phyloP scores from a whole-genome alignment of 2,113 vertebrate genomes.

The Echinops telfairi region DNA sequence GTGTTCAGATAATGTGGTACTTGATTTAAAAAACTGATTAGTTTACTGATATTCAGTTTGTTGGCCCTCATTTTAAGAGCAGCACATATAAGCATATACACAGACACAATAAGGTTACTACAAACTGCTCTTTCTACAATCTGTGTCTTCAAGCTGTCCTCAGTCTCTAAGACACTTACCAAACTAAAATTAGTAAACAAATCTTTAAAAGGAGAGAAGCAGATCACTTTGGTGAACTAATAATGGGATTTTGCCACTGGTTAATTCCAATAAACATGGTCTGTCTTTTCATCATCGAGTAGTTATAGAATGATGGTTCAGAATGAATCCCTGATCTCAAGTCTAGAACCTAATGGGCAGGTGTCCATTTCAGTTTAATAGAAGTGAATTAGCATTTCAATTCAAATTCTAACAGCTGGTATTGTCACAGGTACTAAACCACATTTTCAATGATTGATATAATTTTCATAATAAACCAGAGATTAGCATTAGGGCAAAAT shows the following conservation, averaged over 20 bases:
- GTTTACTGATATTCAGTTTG: neutral
- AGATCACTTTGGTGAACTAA: constrained; percentile 27
- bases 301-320: constrained; percentile 16
- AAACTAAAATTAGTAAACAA: constrained; percentile 38
- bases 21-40: neutral
- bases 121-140: neutral
- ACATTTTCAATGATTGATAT: constrained; percentile 41
- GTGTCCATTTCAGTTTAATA: constrained; percentile 61
- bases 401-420: constrained; percentile 67
- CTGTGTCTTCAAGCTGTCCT: neutral
- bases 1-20: neutral
- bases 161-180: neutral
- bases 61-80: constrained; percentile 2
- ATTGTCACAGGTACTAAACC: constrained; percentile 71
- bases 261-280: constrained; percentile 39
- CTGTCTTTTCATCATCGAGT: constrained; percentile 27
- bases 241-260: constrained; percentile 26
- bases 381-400: constrained; percentile 56
- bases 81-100: neutral
- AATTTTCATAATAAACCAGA: constrained; percentile 68
- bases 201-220: constrained; percentile 5
- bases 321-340: constrained; percentile 60
- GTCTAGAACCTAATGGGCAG: constrained; percentile 61
- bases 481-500: constrained; percentile 41
- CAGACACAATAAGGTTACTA: neutral